A percentile compares a stretch with the other conserved stretches of the same genome.
Conservation (phyloP, 2,113 vertebrate genomes). For the Pterocles orientalis region DNA sequence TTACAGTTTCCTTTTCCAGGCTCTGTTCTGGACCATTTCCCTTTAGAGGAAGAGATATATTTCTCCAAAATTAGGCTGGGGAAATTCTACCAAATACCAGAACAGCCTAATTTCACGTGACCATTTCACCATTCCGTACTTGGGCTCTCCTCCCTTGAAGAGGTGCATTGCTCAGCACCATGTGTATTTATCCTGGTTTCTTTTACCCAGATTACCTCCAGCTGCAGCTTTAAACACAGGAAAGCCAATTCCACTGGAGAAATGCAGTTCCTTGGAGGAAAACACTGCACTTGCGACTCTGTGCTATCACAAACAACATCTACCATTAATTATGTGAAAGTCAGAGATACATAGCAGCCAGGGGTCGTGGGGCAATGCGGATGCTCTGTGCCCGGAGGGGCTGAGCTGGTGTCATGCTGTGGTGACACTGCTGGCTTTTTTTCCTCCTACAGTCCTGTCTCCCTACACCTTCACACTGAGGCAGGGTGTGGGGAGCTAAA, state of each 20-base stretch:
- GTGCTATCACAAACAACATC: not conserved
- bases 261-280: not conserved
- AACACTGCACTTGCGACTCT: not conserved
- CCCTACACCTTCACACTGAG: not conserved
- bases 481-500: not conserved
- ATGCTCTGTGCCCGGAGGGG: not conserved
- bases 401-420: not conserved
- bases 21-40: not conserved
- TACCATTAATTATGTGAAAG: not conserved
- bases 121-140: not conserved
- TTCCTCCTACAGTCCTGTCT: not conserved
- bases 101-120: not conserved
- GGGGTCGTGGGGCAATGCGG: too few relatives aligned
- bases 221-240: not conserved
- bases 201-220: not conserved
- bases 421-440: not conserved
- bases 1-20: not conserved
- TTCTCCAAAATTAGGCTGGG: not conserved
- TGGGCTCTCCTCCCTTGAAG: not conserved
- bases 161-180: not conserved
- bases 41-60: not conserved
- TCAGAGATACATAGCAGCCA: not conserved
- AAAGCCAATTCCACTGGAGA: not conserved
- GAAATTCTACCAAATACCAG: not conserved
- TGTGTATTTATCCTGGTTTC: not conserved